Conservation (phyloP, 2,888 invertebrate genomes). For the Yponomeuta plumbellus region DNA sequence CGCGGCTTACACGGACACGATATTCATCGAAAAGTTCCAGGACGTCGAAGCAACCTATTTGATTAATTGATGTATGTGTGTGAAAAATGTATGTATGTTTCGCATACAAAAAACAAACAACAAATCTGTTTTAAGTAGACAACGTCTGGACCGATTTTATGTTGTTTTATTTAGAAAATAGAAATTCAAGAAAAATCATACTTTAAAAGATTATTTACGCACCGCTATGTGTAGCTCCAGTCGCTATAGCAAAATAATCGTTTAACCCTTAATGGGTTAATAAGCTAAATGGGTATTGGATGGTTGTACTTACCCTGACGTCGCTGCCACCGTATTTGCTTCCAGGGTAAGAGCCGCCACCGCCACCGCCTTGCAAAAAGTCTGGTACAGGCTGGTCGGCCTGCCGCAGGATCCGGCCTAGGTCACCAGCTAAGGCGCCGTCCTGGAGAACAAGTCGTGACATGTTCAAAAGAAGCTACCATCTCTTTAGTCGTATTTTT, state of each 20-base stretch:
- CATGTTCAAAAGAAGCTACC: too few species aligned
- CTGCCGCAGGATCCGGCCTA: constrained; percentile 85
- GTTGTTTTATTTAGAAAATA: neutral
- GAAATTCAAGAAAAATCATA: neutral
- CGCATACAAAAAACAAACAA: too few species aligned
- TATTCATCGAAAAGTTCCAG: too few species aligned
- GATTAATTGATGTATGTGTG: too few species aligned
- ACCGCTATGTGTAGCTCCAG: neutral
- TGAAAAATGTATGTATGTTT: too few species aligned
- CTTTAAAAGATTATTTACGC: neutral
- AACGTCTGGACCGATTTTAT: neutral
- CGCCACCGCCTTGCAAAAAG: constrained; percentile 77
- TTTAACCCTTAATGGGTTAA: neutral
- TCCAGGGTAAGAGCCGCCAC: constrained; percentile 64
- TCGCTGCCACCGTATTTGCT: constrained; percentile 84
- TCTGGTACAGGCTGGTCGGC: constrained; percentile 88
- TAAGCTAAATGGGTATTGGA: neutral
- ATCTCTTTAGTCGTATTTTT: too few species aligned
- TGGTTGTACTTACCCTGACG: constrained; percentile 75
- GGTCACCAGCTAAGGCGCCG: constrained; percentile 73
- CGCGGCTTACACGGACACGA: too few species aligned
- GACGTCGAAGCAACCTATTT: too few species aligned
- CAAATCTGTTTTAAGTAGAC: neutral
- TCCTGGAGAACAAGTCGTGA: constrained; percentile 57
- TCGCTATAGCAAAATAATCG: neutral